Base-by-base conservation (phyloP, 2,888 invertebrate genomes). In the Megalurothrips usitatus region DNA sequence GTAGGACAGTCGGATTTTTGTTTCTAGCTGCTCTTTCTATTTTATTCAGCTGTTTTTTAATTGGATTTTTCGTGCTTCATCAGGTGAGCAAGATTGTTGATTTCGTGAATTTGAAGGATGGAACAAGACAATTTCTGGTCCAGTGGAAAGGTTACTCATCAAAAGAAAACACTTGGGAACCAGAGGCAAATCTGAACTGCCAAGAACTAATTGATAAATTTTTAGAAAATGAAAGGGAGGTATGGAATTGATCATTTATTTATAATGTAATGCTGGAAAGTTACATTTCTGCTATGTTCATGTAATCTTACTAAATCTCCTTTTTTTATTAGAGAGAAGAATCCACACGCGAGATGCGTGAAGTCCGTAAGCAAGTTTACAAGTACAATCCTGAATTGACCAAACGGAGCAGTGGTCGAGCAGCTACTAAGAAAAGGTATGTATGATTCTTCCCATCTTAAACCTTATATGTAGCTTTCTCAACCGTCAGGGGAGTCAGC, bases 161-260 rank as follows among this genome's bases (percentile, higher is more conserved):
- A 9, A 83, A 83, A 12, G 82, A 84, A 19, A 83, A 85, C 52
- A 84, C 85, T 0, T 86, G 86, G 86, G 86, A 86, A 80, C 85
- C 85, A 3, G 85, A 85, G 79, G 83, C 83, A 14, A 84, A 86
- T 81, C 83, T 86, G 2, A 82, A 83, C 23, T 86, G 85, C 81
- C 80, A 82, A n/a, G 85, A 85, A 10, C 82, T 84, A 6, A 82
- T 86, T 19, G 82, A 84, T 6, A 83, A 83, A 14, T 86, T 84
- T 79, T 75, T 75, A 75, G 68, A n/a, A 23, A n/a, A 1, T 23
- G 68, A 75, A 9, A 23, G 26, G 26, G 26, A 75, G 68, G 68
- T 75, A 26, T 11, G 9, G 9, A 75, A n/a, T 23, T 68, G 12
- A 23, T 23, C 68, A 23, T n/a, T 68, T n/a, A 12, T 12, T 9